Evolutionary conservation across 1,140 invertebrate species (phyloP).

Genomic region (Drosophila suzukii): DNA sequence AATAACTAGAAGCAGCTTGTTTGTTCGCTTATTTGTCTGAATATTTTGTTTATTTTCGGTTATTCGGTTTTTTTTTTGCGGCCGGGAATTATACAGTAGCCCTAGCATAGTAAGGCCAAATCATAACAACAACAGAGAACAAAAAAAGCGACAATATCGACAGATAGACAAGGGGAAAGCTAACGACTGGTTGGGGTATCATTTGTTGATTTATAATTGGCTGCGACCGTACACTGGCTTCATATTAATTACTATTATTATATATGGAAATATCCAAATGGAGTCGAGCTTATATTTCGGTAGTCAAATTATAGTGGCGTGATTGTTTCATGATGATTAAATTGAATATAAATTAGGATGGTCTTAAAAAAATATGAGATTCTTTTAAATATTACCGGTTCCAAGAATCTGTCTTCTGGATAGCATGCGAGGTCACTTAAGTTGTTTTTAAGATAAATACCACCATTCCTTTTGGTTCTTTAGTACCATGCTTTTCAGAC

Average conservation of each 20-base stretch:
- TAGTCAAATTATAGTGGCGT: slow-evolving; percentile 43
- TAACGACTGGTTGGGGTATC: slow-evolving; percentile 20
- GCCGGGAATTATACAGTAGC: slow-evolving; percentile 72
- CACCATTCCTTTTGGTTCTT: not conserved
- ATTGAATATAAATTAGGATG: slow-evolving; percentile 27
- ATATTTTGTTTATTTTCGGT: slow-evolving; percentile 50
- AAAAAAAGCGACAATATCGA: slow-evolving; percentile 23
- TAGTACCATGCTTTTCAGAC: not conserved
- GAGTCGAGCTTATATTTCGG: slow-evolving; percentile 26
- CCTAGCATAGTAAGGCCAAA: slow-evolving; percentile 39
- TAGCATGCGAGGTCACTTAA: not conserved
- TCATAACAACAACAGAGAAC: slow-evolving; percentile 10
- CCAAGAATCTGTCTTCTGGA: slow-evolving; percentile 17
- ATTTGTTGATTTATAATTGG: slow-evolving; percentile 53
- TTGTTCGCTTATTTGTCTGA: slow-evolving; percentile 70
- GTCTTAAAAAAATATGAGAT: not conserved
- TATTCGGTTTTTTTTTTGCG: slow-evolving; percentile 24
- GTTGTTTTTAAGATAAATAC: not conserved
- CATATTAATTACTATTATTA: slow-evolving; percentile 55
- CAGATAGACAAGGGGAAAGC: slow-evolving; percentile 15
- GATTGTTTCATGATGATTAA: slow-evolving; percentile 28
- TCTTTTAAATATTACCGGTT: slow-evolving; percentile 11
- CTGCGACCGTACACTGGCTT: slow-evolving; percentile 31
- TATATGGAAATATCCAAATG: slow-evolving; percentile 41
- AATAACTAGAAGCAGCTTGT: slow-evolving; percentile 77